Conservation (phyloP, 2,888 invertebrate species). For the Ormia ochracea region DNA sequence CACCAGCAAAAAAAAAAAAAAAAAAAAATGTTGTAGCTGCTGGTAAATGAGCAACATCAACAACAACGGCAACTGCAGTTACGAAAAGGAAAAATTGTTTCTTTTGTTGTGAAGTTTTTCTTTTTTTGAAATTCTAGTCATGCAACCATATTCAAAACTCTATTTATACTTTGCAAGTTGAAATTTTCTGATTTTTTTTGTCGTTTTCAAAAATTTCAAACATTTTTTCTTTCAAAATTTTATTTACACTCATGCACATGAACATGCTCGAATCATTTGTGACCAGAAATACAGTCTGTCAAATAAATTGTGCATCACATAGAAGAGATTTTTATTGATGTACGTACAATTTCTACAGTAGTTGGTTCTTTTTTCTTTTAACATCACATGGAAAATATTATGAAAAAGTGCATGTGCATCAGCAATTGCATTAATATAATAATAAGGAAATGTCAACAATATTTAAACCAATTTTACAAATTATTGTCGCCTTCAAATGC, state of each 20-base stretch:
- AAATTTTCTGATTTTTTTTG: conserved; percentile 7
- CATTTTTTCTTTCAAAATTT: conserved; percentile 58
- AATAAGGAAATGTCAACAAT: too few relatives aligned
- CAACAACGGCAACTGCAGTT: conserved; percentile 7
- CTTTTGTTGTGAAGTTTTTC: conserved; percentile 63
- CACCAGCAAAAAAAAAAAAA: conserved; percentile 26
- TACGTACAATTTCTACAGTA: too few relatives aligned
- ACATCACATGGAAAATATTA: too few relatives aligned
- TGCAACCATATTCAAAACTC: conserved; percentile 70
- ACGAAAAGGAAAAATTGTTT: conserved; percentile 3
- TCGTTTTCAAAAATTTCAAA: conserved; percentile 63
- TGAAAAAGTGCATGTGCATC: too few relatives aligned
- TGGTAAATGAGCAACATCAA: conserved; percentile 11
- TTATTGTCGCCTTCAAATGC: too few relatives aligned
- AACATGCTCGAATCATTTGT: conserved; percentile 8
- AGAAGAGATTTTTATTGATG: too few relatives aligned
- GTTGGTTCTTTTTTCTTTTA: too few relatives aligned
- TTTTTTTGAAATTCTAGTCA: conserved; percentile 72
- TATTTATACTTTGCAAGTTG: conserved; percentile 39
- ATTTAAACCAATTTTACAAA: too few relatives aligned
- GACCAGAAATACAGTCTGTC: not conserved
- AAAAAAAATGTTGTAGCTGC: conserved; percentile 30
- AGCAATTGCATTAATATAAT: too few relatives aligned
- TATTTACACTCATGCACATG: conserved; percentile 12
- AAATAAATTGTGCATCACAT: not conserved